phyloP scores from a whole-genome alignment of 1,140 invertebrate genomes.

The Gonioctena quinquepunctata region DNA sequence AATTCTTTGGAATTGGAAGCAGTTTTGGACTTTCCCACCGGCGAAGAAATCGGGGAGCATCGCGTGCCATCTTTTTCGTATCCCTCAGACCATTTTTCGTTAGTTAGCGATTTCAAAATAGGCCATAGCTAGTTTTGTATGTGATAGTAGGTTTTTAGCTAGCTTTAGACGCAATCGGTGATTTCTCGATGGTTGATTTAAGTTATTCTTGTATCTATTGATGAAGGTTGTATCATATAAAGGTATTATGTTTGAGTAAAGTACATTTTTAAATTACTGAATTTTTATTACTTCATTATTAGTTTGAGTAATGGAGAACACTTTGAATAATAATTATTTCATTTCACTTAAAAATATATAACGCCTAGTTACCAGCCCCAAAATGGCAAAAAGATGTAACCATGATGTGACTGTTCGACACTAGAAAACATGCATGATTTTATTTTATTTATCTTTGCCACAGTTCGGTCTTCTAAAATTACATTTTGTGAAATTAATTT shows the following conservation, averaged over 20 bases:
- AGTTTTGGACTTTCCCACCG: slow-evolving; percentile 68
- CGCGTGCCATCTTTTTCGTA: slow-evolving; percentile 72
- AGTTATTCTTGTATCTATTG: not conserved
- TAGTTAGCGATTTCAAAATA: slow-evolving; percentile 69
- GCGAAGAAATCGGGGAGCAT: slow-evolving; percentile 68
- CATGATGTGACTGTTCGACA: no score
- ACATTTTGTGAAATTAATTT: no score
- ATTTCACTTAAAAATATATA: no score
- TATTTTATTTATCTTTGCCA: no score
- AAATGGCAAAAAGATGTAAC: no score
- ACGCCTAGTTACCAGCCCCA: no score
- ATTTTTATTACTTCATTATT: no score
- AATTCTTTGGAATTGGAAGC: slow-evolving; percentile 63
- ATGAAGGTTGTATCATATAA: not conserved
- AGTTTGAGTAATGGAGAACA: no score
- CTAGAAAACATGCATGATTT: no score
- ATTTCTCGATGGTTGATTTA: not conserved
- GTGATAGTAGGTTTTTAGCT: not conserved
- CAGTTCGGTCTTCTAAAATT: no score
- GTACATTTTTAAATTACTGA: no score
- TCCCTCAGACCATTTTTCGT: slow-evolving; percentile 80
- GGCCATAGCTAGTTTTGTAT: slow-evolving; percentile 4
- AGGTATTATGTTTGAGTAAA: not conserved
- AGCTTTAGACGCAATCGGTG: not conserved
- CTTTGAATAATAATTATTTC: not conserved